These are phyloP conservation scores for Athene noctua DNA, from an alignment of 2,113 vertebrate species.

Conservation along the genomic window DNA sequence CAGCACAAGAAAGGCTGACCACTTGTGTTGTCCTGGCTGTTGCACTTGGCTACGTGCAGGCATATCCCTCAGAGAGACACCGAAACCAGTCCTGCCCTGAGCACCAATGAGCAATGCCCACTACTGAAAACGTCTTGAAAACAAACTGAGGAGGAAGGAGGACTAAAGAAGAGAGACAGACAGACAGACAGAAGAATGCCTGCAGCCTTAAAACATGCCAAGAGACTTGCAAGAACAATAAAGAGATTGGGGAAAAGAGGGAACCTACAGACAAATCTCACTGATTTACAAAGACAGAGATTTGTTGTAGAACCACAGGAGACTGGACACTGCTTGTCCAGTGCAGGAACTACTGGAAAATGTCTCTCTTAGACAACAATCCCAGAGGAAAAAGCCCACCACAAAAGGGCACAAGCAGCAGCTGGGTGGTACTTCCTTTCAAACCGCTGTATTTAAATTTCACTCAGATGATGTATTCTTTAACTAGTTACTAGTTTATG, in stretches of 20 bases:
- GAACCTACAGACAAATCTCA: background rate
- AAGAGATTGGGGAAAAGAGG: rapidly evolving
- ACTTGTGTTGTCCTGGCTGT: background rate
- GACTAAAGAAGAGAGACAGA: background rate
- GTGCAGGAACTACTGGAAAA: background rate
- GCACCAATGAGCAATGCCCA: rapidly evolving
- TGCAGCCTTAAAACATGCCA: background rate
- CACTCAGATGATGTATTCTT: background rate
- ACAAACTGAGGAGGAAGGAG: background rate
- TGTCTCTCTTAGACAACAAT: background rate
- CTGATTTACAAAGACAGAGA: background rate
- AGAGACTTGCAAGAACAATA: background rate
- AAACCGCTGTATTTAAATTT: background rate
- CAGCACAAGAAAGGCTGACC: background rate
- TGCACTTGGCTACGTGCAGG: background rate
- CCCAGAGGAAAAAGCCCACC: background rate
- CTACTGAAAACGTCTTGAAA: background rate
- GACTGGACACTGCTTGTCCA: background rate
- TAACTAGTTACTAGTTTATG: background rate
- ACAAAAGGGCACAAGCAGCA: background rate
- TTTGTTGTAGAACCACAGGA: background rate
- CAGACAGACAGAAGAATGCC: background rate
- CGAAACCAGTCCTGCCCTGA: background rate
- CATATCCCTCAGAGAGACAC: background rate
- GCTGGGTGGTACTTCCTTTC: background rate